phyloP scores from a whole-genome alignment of 2,113 vertebrate genomes.

The Apodemus sylvaticus region DNA sequence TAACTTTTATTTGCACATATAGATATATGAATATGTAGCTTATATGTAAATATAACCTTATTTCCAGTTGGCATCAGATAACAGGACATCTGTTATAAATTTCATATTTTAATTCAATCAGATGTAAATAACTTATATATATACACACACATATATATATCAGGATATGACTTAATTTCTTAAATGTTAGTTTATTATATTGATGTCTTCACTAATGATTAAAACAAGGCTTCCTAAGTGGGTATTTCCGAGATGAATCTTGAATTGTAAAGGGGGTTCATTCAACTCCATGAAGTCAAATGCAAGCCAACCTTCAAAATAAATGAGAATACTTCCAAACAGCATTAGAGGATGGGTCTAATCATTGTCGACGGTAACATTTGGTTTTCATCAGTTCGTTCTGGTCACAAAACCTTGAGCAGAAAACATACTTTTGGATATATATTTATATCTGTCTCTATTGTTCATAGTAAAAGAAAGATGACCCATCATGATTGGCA shows the following conservation, averaged over 20 bases:
- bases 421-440: neutral
- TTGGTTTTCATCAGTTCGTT: neutral
- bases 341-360: neutral
- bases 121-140: conserved; percentile 56
- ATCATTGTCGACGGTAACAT: conserved; percentile 22
- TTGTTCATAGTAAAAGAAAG: neutral
- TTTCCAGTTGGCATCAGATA: conserved; percentile 67
- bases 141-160: neutral
- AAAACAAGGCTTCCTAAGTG: conserved; percentile 26
- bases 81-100: conserved; percentile 68
- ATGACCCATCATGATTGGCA: neutral
- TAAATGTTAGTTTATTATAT: conserved; percentile 55
- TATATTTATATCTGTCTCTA: neutral
- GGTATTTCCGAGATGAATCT: conserved; percentile 25
- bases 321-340: conserved; percentile 20
- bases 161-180: conserved; percentile 57
- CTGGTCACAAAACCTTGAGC: neutral
- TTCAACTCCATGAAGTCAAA: neutral
- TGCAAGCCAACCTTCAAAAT: conserved; percentile 4
- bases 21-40: conserved; percentile 53
- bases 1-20: conserved; percentile 41
- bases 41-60: conserved; percentile 77
- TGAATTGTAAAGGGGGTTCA: conserved; percentile 8
- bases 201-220: conserved; percentile 45
- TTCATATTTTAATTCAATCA: conserved; percentile 59